Percentiles rank a stretch among this genome's conserved stretches.
Conservation (phyloP, 2,113 vertebrate genomes). For the Xerus inauris region DNA sequence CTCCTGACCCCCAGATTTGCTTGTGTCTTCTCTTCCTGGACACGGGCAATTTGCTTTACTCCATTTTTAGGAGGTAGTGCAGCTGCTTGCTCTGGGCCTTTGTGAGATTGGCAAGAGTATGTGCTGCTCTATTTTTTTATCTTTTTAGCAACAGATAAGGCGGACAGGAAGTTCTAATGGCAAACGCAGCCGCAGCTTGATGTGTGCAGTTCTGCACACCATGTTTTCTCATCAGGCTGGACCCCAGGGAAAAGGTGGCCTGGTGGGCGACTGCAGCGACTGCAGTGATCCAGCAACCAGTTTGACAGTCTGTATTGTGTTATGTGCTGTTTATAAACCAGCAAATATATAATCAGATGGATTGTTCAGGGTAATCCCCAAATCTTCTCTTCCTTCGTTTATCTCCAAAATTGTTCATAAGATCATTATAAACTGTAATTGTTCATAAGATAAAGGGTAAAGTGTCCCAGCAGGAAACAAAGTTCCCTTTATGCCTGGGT, state of each 20-base stretch:
- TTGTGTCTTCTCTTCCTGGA: fast-evolving
- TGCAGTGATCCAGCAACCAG: neutral
- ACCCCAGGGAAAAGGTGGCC: neutral
- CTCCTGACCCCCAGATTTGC: neutral
- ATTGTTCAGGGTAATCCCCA: neutral
- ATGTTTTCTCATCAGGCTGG: neutral
- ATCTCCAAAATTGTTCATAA: neutral
- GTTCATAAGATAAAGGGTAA: neutral
- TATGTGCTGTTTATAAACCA: neutral
- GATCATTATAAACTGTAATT: neutral
- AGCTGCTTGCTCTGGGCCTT: neutral
- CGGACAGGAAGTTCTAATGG: neutral
- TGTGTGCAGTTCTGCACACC: neutral
- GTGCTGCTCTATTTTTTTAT: neutral
- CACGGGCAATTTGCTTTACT: neutral
- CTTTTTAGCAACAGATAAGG: neutral
- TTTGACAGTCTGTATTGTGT: fast-evolving
- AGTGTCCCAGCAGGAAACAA: neutral
- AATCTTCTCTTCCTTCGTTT: neutral
- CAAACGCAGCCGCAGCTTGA: neutral
- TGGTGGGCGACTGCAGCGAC: too few relatives aligned
- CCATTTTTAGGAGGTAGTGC: neutral
- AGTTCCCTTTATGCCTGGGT: neutral
- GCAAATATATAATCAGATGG: fast-evolving
- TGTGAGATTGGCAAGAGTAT: neutral